Conservation (phyloP, 1,140 invertebrate genomes). For the Lepidotrigona ventralis region DNA sequence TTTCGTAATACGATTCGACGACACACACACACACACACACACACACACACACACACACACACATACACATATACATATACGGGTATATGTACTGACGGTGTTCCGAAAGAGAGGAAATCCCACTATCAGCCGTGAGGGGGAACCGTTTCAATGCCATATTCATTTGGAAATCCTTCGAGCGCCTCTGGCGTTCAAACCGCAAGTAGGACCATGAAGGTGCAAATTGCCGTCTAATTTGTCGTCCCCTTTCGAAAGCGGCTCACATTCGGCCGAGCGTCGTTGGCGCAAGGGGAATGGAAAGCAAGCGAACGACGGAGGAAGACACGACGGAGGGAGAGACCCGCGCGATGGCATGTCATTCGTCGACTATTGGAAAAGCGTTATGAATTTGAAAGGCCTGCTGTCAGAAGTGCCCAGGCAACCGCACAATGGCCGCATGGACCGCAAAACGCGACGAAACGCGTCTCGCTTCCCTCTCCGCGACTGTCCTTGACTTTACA, state of each 20-base stretch:
- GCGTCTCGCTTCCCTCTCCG: neutral
- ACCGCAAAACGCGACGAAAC: slow-evolving; percentile 15
- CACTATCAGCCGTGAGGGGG: neutral
- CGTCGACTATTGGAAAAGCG: slow-evolving; percentile 46
- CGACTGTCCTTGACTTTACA: neutral
- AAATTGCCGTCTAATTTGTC: slow-evolving; percentile 51
- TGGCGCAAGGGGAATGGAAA: neutral
- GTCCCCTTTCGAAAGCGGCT: slow-evolving; percentile 11
- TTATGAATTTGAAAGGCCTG: slow-evolving; percentile 43
- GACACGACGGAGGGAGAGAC: too few species aligned
- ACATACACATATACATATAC: neutral
- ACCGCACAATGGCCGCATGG: slow-evolving; percentile 18
- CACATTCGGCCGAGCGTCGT: neutral
- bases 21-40: too few species aligned
- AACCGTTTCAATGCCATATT: neutral
- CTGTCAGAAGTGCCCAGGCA: slow-evolving; percentile 28
- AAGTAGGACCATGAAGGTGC: slow-evolving; percentile 19
- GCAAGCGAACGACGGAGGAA: neutral
- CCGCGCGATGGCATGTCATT: slow-evolving; percentile 7
- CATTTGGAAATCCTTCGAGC: slow-evolving; percentile 12
- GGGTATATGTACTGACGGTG: too few species aligned
- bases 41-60: neutral
- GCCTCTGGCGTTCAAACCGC: slow-evolving; percentile 3
- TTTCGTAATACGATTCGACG: too few species aligned
- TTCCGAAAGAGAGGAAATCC: slow-evolving; percentile 5